Conservation (phyloP, 2,888 invertebrate genomes). For the Dynastes hyllus region DNA sequence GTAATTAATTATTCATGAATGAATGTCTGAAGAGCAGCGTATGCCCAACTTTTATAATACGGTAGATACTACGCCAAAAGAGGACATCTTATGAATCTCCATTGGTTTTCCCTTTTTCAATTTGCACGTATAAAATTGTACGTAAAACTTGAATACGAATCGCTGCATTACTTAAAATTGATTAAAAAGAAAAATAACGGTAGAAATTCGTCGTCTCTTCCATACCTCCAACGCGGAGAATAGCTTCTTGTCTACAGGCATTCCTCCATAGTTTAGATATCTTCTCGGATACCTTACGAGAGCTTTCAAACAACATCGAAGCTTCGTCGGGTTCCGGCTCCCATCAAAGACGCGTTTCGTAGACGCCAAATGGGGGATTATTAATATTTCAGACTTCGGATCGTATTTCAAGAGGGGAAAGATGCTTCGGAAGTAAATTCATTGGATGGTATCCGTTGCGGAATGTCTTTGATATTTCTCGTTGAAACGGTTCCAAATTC, state of each 20-base stretch:
- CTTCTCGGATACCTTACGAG: constrained; percentile 10
- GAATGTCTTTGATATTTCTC: not conserved
- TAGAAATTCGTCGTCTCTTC: not conserved
- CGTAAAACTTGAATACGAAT: too few species aligned
- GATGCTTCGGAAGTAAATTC: constrained; percentile 1
- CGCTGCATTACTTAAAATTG: too few species aligned
- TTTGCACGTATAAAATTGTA: too few species aligned
- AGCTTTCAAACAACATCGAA: not conserved
- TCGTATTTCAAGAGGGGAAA: not conserved
- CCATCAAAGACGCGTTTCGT: constrained; percentile 15
- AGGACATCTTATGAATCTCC: too few species aligned
- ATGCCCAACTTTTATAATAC: too few species aligned
- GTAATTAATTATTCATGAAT: too few species aligned
- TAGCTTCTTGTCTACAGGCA: not conserved
- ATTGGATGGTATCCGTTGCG: not conserved
- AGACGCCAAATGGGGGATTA: not conserved
- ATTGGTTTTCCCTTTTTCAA: too few species aligned
- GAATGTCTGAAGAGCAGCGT: too few species aligned
- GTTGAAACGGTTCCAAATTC: not conserved
- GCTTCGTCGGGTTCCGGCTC: not conserved
- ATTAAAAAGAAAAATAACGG: not conserved
- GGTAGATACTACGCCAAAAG: too few species aligned
- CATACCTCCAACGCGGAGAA: not conserved
- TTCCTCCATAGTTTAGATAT: constrained; percentile 10
- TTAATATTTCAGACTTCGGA: constrained; percentile 15